Evolutionary conservation across 2,888 invertebrate genomes (phyloP).

Genomic region (Gymnoscelis rufifasciata): DNA sequence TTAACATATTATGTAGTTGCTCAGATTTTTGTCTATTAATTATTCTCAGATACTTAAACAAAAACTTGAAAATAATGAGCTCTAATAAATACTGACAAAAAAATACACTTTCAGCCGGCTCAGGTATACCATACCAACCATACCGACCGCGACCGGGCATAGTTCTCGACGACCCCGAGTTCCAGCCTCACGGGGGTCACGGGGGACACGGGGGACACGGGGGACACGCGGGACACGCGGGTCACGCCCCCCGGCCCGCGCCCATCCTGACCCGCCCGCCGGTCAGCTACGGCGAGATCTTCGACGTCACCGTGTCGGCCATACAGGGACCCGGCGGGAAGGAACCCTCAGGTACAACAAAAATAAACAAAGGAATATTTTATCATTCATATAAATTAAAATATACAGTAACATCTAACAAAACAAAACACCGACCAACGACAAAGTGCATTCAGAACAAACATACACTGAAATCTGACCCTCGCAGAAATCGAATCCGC

Average conservation of each 20-base stretch:
- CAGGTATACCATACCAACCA: conserved; percentile 75
- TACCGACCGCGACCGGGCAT: conserved; percentile 91
- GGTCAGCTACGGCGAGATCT: conserved; percentile 84
- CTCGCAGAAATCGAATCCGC: too few species aligned
- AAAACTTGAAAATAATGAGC: too few species aligned
- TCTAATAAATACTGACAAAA: neutral
- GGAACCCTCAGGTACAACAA: conserved; percentile 52
- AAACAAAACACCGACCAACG: too few species aligned
- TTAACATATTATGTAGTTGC: too few species aligned
- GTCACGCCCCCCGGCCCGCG: neutral
- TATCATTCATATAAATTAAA: too few species aligned
- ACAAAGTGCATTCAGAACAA: too few species aligned
- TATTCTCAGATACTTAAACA: too few species aligned
- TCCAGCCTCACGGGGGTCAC: conserved; percentile 83
- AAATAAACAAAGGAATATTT: neutral
- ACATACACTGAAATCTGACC: too few species aligned
- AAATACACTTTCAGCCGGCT: conserved; percentile 32
- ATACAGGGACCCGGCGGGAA: conserved; percentile 89
- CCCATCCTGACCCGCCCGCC: neutral
- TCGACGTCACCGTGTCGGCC: conserved; percentile 92
- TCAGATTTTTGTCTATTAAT: too few species aligned
- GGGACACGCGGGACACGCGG: conserved; percentile 34
- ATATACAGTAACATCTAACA: too few species aligned
- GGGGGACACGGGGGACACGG: conserved; percentile 30
- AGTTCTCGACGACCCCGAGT: conserved; percentile 90